Evolutionary conservation across 2,888 invertebrate species (phyloP).

Genomic region (Pyralis farinalis): DNA sequence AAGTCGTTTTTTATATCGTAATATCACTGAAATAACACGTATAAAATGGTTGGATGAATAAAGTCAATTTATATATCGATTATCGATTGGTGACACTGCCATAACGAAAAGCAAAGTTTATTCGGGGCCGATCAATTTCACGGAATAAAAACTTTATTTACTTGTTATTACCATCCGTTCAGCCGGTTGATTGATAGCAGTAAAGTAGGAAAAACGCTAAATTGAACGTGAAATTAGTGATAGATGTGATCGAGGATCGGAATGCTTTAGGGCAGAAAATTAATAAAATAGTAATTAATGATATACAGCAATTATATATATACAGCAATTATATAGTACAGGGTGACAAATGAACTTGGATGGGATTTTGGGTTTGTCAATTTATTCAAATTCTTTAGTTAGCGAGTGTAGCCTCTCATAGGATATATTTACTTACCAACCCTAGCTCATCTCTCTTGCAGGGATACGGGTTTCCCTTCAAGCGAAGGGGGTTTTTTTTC

Average conservation of each 20-base stretch:
- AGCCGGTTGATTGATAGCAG: not conserved
- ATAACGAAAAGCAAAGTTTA: conserved; percentile 4
- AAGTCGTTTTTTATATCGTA: not conserved
- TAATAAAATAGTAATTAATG: too few relatives aligned
- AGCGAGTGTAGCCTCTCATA: too few relatives aligned
- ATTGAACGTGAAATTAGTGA: not conserved
- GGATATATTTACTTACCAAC: too few relatives aligned
- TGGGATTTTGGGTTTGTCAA: too few relatives aligned
- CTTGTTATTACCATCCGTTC: conserved; percentile 1
- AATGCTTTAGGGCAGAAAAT: not conserved
- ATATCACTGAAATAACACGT: not conserved
- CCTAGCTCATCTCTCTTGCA: too few relatives aligned
- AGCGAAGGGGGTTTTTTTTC: too few relatives aligned
- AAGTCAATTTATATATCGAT: conserved; percentile 1
- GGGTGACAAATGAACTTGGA: too few relatives aligned
- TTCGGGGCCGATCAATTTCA: conserved; percentile 3
- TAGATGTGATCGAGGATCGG: not conserved
- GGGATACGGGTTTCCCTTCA: too few relatives aligned
- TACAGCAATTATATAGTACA: too few relatives aligned
- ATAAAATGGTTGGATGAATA: not conserved
- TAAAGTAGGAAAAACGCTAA: not conserved
- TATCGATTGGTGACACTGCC: too few relatives aligned
- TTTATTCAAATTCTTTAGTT: too few relatives aligned
- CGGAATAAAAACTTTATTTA: conserved; percentile 5
- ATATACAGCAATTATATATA: too few relatives aligned